Evolutionary conservation across 2,888 invertebrate genomes (phyloP).

Genomic region (Temnothorax unifasciatus): DNA sequence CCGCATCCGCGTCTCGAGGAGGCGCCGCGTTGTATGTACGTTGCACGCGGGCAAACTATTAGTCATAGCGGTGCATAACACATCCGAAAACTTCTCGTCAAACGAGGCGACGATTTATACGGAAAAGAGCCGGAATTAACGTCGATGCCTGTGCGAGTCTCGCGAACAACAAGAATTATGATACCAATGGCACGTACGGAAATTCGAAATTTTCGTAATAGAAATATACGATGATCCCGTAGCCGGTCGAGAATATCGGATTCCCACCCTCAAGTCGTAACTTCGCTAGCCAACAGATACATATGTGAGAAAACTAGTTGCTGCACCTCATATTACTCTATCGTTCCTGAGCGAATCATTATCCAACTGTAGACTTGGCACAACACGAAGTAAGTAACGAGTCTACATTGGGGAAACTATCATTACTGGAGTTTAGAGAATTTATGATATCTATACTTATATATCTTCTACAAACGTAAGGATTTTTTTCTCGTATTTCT

Average conservation of each 20-base stretch:
- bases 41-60: conserved; percentile 31
- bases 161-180: not conserved
- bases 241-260: not conserved
- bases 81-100: conserved; percentile 15
- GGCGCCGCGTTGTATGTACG: conserved; percentile 2
- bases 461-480: not conserved
- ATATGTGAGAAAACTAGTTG: conserved; percentile 14
- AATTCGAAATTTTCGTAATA: not conserved
- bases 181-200: not conserved
- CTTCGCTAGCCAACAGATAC: not conserved
- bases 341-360: not conserved
- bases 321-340: not conserved
- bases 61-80: conserved; percentile 15
- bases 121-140: not conserved
- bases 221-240: not conserved
- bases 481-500: not conserved
- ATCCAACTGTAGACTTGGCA: not conserved
- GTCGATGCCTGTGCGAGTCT: not conserved
- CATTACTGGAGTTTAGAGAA: not conserved
- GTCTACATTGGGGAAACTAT: not conserved
- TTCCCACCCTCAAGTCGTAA: not conserved
- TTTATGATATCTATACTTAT: not conserved
- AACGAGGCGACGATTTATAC: not conserved
- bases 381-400: not conserved
- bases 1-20: conserved; percentile 23